phyloP scores from a whole-genome alignment of 2,888 invertebrate species.

The Parochlus steinenii region DNA sequence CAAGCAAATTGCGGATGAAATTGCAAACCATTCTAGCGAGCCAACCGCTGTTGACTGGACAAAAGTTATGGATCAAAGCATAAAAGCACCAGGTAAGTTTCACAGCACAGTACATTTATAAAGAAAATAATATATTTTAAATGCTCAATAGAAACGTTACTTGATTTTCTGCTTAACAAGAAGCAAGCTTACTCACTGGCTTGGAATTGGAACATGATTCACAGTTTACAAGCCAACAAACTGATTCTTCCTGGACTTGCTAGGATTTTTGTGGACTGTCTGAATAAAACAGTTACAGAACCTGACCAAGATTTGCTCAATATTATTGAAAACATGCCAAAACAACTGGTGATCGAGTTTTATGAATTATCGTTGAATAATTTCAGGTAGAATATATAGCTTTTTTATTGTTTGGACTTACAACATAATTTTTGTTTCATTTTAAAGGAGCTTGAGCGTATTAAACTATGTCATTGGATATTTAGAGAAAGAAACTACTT shows the following conservation, averaged over 20 bases:
- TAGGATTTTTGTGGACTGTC: conserved; percentile 3
- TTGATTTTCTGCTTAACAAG: conserved; percentile 3
- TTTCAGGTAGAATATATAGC: too few relatives aligned
- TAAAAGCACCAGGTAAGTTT: conserved; percentile 24
- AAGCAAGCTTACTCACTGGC: conserved; percentile 31
- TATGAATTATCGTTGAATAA: conserved; percentile 1
- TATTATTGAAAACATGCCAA: conserved; percentile 42
- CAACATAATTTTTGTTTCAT: conserved; percentile 45
- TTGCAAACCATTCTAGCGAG: too few relatives aligned
- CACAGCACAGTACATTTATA: conserved; percentile 22
- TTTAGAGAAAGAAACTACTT: conserved; percentile 30
- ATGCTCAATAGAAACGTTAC: not conserved
- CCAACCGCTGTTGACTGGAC: conserved; percentile 42
- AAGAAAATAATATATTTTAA: too few relatives aligned
- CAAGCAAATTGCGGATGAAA: conserved; percentile 39
- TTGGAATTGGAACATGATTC: conserved; percentile 51
- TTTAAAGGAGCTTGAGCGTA: conserved; percentile 41
- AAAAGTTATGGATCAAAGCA: conserved; percentile 32
- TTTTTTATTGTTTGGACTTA: not conserved
- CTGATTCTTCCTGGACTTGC: conserved; percentile 23
- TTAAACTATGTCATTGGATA: conserved; percentile 47
- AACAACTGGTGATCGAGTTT: conserved; percentile 39
- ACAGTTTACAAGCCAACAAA: conserved; percentile 38
- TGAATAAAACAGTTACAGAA: conserved; percentile 32
- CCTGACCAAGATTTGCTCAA: conserved; percentile 32